Evolutionary conservation across 1,140 invertebrate species (phyloP).

Genomic region (Acromyrmex echinatior): DNA sequence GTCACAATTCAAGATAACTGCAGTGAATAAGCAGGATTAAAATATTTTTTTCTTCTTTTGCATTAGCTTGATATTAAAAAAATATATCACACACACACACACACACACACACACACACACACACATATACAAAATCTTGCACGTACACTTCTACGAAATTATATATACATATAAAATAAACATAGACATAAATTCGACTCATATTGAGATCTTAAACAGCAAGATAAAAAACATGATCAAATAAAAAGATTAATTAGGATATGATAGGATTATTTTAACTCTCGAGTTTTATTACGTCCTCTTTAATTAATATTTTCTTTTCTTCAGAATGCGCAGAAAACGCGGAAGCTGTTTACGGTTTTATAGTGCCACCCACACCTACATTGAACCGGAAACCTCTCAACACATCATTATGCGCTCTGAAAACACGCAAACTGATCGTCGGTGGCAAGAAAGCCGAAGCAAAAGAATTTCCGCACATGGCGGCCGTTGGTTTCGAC

Average conservation of each 20-base stretch:
- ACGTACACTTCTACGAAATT: background rate
- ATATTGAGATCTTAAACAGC: background rate
- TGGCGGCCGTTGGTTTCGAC: constrained; percentile 82
- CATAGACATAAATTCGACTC: background rate
- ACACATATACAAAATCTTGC: background rate
- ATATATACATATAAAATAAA: background rate
- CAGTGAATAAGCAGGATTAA: background rate
- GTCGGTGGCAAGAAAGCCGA: constrained; percentile 83
- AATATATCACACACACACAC: background rate
- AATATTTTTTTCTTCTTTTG: background rate
- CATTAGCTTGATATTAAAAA: background rate
- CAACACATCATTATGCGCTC: constrained; percentile 79
- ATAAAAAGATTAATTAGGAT: background rate
- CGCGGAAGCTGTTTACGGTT: constrained; percentile 74
- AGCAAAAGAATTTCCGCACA: constrained; percentile 85
- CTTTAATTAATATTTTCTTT: constrained; percentile 10
- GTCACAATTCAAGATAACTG: no score
- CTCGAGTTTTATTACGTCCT: no score
- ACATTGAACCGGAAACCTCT: constrained; percentile 37
- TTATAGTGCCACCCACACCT: constrained; percentile 71
- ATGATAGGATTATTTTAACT: background rate
- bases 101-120: no score
- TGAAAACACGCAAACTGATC: constrained; percentile 79
- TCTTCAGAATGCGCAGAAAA: constrained; percentile 81
- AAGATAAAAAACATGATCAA: background rate